Evolutionary conservation across 2,113 vertebrate genomes (phyloP).

Genomic region (Accipiter virgatus): DNA sequence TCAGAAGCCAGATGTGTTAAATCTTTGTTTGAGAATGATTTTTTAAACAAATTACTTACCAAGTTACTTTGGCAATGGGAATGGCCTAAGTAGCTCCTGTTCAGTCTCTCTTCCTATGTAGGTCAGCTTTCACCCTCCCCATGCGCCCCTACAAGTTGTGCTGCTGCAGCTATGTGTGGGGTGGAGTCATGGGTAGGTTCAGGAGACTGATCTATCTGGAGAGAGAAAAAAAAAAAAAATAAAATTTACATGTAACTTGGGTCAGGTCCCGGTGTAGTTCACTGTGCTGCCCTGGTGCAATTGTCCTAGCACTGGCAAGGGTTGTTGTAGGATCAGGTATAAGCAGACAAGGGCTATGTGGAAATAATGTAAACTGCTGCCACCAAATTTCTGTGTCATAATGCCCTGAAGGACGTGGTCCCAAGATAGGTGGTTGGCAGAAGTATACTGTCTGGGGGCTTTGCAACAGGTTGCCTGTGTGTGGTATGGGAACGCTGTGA

Average conservation of each 20-base stretch:
- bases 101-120: background rate
- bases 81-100: background rate
- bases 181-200: accelerated
- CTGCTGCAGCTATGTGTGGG: background rate
- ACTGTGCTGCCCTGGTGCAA: background rate
- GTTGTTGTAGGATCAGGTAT: background rate
- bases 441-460: background rate
- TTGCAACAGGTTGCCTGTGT: background rate
- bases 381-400: background rate
- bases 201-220: background rate
- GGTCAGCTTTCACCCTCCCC: background rate
- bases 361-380: background rate
- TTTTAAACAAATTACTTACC: background rate
- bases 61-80: background rate
- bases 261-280: accelerated
- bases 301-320: background rate
- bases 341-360: background rate
- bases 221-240: too few species aligned
- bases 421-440: background rate
- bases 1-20: background rate
- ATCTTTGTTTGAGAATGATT: background rate
- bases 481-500: accelerated
- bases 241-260: background rate
- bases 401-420: background rate
- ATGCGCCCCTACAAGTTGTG: background rate